Base-by-base conservation (phyloP, 2,888 invertebrate species). In the Hipparchia semele region DNA sequence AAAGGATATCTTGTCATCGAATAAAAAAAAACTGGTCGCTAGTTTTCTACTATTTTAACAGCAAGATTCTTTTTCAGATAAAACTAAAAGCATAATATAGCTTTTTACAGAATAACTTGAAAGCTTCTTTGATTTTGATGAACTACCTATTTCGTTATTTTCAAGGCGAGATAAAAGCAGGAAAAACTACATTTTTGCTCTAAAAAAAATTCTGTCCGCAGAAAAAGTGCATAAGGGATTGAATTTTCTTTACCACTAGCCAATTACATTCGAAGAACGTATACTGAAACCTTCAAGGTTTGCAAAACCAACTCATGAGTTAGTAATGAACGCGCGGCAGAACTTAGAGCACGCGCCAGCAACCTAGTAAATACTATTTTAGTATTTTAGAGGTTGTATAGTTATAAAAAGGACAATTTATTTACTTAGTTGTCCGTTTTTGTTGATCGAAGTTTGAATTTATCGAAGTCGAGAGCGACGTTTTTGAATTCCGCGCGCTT, bases 221-320 rank as follows among this genome's bases (percentile, higher is more conserved):
- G 61, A 70, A 67, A 72, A 62, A 67, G 45, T 59, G n/a, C 53
- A 74, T 49, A 56, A 66, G 69, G 49, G 62, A 46, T 72, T 75
- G 78, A 78, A 79, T 79, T 78, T 79, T 78, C 75, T 75, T 76
- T 70, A 74, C 72, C 68, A 76, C 68, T 75, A 77, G 76, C 76
- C 74, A 79, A 78, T 79, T 80, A 78, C 75, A 75, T 76, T 75
- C 75, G 77, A 82, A 81, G 86, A 83, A 85, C 85, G 85, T 81
- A 77, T 82, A 78, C 89, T 88, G 87, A 85, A 91, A 89, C 87
- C 87, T 91, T 90, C 90, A 89, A 90, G 92, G 91, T 84, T 88
- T 80, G 84, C 79, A 79, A 79, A 82, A 81, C 81, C 77, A 78
- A 79, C 79, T 80, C 71, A 74, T 64, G 70, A 77, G 77, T 83